Evolutionary conservation across 2,113 vertebrate species (phyloP), one percentile per base, ranked within the genome.

Genomic region (Bostrychus sinensis): DNA sequence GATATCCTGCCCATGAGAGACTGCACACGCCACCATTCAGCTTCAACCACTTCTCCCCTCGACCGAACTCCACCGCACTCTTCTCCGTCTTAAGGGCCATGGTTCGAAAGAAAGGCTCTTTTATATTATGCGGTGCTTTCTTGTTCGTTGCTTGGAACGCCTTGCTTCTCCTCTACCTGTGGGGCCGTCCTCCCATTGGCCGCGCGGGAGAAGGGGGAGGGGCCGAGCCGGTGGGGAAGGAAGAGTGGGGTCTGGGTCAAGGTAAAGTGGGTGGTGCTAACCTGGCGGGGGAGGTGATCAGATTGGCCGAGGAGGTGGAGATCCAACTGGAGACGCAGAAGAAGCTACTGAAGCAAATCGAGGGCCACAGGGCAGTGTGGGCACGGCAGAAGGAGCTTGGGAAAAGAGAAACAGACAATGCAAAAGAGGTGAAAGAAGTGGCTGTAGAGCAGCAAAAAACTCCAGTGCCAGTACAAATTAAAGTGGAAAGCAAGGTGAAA

Each of bases 61-160:
- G 56, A 71, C 91, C 69, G 57, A 73, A 81, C 75, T 79, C 84
- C 70, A 74, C 77, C 19, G 39, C 65, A 43, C 30, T 4, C 77
- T 78, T 75, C 46, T 83, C 28, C 80, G 80, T 85, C 70, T 60
- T 82, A 88, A 80, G 94, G 45, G 94, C 93, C 93, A 98, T 98
- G 96, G 93, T 94, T 90, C 95, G 95, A 84, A 93, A 92, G 74
- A 96, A 95, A 93, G 89, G 91, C 82, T 93, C 90, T 75, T 88
- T 94, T 54, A 94, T 93, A 81, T 73, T 96, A 72, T 96, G 95
- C 73, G 93, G 95, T 60, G 95, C 93, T 66, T 89, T 94, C 80
- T 92, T 98, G 53, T 97, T 98, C 45, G 89, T 97, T 2, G 93
- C 93, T 61, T 98, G 96, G 96, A 96, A 98, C 28, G 93, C 93